Conservation (phyloP, 2,113 vertebrate species). For the Gavia stellata region DNA sequence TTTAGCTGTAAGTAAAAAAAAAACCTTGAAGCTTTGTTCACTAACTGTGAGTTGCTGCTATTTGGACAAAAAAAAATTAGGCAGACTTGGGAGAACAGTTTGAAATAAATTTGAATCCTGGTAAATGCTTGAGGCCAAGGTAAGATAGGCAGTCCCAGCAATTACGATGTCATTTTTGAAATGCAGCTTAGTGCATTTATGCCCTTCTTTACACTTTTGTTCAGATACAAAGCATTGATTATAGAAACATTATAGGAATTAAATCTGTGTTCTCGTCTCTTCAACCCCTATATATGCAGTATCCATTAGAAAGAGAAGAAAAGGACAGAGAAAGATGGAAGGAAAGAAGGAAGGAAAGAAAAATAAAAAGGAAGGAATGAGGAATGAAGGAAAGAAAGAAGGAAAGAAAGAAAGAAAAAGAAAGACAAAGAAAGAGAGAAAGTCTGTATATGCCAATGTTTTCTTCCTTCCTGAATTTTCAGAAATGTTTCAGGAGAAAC, state of each 20-base stretch:
- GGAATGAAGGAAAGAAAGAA: fast-evolving
- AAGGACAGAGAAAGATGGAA: not conserved
- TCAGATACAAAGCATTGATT: slow-evolving; percentile 71
- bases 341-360: too few species aligned
- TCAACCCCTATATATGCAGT: not conserved
- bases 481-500: slow-evolving; percentile 4
- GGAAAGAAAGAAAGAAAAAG: fast-evolving
- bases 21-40: slow-evolving; percentile 74
- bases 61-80: slow-evolving; percentile 71
- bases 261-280: slow-evolving; percentile 50
- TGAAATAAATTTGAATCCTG: slow-evolving; percentile 75
- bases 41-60: slow-evolving; percentile 75
- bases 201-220: slow-evolving; percentile 68
- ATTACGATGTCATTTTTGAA: slow-evolving; percentile 68
- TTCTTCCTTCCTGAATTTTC: not conserved
- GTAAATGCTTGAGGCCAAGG: slow-evolving; percentile 64
- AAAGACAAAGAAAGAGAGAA: fast-evolving
- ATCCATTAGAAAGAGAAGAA: slow-evolving; percentile 47
- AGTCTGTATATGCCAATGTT: not conserved
- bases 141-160: slow-evolving; percentile 69
- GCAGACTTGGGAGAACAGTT: slow-evolving; percentile 68
- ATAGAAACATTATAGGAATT: slow-evolving; percentile 67
- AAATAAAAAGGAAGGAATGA: fast-evolving
- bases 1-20: slow-evolving; percentile 80
- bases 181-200: slow-evolving; percentile 61